A percentile compares a stretch with the other conserved stretches of the same genome.
Conservation (phyloP, 2,888 invertebrate genomes). For the Homarus gammarus region DNA sequence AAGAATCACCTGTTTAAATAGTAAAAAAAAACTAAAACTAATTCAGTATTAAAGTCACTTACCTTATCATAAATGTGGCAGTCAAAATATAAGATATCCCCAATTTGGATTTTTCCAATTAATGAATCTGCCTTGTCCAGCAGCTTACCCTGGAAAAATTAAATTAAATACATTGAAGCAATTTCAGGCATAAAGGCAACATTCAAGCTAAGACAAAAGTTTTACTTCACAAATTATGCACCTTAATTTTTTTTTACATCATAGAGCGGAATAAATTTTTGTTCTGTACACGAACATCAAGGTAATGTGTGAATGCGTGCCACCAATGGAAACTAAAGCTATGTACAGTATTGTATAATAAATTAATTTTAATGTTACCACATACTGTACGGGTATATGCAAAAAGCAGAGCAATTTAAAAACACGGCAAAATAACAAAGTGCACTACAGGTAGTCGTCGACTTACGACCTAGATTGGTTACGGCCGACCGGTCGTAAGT, state of each 20-base stretch:
- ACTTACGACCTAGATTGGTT: too few relatives aligned
- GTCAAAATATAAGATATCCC: slow-evolving; percentile 65
- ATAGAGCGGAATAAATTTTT: neutral
- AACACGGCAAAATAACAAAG: too few relatives aligned
- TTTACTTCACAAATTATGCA: neutral
- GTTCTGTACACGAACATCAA: neutral
- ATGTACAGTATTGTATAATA: neutral
- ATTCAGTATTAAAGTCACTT: neutral
- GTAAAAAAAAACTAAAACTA: neutral
- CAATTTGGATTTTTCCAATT: slow-evolving; percentile 49
- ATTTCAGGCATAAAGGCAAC: neutral
- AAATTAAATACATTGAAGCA: neutral
- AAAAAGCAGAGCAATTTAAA: too few relatives aligned
- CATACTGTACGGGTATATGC: neutral
- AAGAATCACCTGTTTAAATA: neutral
- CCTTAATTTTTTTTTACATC: neutral
- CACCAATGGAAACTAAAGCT: neutral
- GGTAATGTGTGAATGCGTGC: neutral
- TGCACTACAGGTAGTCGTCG: too few relatives aligned
- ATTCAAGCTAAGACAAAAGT: neutral
- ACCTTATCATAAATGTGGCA: slow-evolving; percentile 75
- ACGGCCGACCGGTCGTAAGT: too few relatives aligned
- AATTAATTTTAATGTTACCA: neutral
- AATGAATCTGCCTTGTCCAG: slow-evolving; percentile 62
- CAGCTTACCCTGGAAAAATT: slow-evolving; percentile 55